These are phyloP conservation scores for Liodrosophila aerea DNA, from an alignment of 2,888 invertebrate species.

Conservation along the genomic window DNA sequence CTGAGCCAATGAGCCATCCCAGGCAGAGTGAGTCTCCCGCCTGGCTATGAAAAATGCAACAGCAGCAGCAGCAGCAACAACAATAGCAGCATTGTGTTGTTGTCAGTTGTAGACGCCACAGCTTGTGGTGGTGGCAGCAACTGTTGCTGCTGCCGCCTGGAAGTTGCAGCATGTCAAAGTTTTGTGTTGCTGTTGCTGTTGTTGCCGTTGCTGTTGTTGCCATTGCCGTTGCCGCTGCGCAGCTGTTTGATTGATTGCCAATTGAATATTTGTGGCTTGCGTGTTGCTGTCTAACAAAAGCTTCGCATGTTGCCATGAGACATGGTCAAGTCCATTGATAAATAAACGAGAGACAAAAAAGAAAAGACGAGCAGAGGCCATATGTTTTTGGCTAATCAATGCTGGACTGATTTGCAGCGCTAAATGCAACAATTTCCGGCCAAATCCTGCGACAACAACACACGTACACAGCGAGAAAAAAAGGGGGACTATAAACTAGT, in stretches of 20 bases:
- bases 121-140: conserved; percentile 62
- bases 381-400: conserved; percentile 58
- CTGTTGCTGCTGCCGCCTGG: conserved; percentile 64
- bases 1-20: conserved; percentile 6
- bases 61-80: conserved; percentile 22
- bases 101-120: conserved; percentile 78
- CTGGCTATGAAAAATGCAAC: conserved; percentile 70
- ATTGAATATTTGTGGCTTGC: conserved; percentile 69
- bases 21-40: conserved; percentile 41
- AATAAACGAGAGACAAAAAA: too few species aligned
- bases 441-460: conserved; percentile 18
- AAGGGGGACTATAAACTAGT: too few species aligned
- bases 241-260: conserved; percentile 80
- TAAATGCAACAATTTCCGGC: conserved; percentile 70
- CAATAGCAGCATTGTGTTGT: conserved; percentile 60
- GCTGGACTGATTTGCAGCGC: conserved; percentile 59
- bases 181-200: conserved; percentile 56
- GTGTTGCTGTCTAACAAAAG: conserved; percentile 64
- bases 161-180: conserved; percentile 70
- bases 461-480: not conserved
- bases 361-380: conserved; percentile 32
- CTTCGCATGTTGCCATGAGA: conserved; percentile 43
- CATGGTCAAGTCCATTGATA: conserved; percentile 57
- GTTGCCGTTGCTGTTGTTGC: conserved; percentile 46
- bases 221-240: conserved; percentile 56